phyloP scores from a whole-genome alignment of 2,113 vertebrate genomes.

The Oreochromis spilurus region DNA sequence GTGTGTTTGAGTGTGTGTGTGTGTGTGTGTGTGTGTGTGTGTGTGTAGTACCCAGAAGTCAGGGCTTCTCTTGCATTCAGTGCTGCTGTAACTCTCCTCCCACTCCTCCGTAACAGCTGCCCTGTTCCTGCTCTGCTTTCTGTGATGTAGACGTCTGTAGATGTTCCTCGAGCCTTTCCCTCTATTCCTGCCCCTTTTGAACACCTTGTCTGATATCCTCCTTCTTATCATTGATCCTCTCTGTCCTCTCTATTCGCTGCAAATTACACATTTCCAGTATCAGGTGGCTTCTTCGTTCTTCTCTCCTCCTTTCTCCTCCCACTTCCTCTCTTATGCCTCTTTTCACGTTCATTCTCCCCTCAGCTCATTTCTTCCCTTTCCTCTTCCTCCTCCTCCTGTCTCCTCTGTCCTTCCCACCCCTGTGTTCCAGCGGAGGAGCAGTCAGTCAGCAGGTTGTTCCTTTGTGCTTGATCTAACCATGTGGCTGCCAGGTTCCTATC shows the following conservation, averaged over 20 bases:
- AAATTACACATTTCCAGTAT: background rate
- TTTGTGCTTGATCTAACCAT: constrained; percentile 99
- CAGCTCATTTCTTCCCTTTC: background rate
- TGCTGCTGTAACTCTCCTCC: constrained; percentile 66
- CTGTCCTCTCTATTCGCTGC: background rate
- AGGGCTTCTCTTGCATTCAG: constrained; percentile 61
- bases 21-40: background rate
- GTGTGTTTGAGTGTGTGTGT: background rate
- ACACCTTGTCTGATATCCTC: background rate
- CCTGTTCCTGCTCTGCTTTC: constrained; percentile 21
- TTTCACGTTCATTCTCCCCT: background rate
- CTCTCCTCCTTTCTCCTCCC: background rate
- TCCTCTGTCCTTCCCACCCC: constrained; percentile 72
- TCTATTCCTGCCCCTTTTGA: background rate
- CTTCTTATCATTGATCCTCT: background rate
- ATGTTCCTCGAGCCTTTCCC: constrained; percentile 13
- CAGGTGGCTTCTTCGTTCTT: background rate
- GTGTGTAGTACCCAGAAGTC: constrained; percentile 9
- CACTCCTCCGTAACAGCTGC: constrained; percentile 34
- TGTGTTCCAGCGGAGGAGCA: constrained; percentile 90
- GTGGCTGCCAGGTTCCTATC: constrained; percentile 94
- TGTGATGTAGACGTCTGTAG: constrained; percentile 30
- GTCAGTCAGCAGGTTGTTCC: constrained; percentile 99
- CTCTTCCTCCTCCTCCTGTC: constrained; percentile 22
- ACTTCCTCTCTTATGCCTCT: constrained; percentile 11